Evolutionary conservation across 2,888 invertebrate genomes (phyloP).

Genomic region (Malthinus flaveolus): DNA sequence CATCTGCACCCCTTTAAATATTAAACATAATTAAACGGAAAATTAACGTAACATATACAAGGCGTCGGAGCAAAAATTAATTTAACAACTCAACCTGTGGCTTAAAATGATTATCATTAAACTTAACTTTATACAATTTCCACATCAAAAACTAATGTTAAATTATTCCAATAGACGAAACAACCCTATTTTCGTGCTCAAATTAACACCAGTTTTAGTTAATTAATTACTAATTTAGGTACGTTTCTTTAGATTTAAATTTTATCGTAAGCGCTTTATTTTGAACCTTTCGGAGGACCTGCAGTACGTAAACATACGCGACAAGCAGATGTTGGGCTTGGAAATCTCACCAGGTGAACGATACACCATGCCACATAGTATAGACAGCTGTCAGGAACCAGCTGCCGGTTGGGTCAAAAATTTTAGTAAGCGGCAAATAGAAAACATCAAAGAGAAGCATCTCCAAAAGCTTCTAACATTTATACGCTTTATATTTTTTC

Average conservation of each 20-base stretch:
- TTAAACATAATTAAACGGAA: slow-evolving; percentile 5
- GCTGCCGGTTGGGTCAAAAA: slow-evolving; percentile 16
- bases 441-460: background rate
- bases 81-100: background rate
- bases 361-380: slow-evolving; percentile 18
- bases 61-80: background rate
- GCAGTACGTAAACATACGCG: background rate
- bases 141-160: no score
- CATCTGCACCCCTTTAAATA: slow-evolving; percentile 15
- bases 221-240: no score
- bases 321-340: background rate
- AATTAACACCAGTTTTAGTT: no score
- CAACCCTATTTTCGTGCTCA: no score
- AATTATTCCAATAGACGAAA: no score
- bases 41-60: slow-evolving; percentile 8
- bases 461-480: background rate
- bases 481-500: background rate
- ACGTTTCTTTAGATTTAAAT: no score
- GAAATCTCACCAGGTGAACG: slow-evolving; percentile 15
- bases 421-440: slow-evolving; percentile 11
- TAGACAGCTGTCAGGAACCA: slow-evolving; percentile 27
- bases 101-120: no score
- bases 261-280: no score
- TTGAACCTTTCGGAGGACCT: no score
- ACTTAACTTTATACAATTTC: no score